phyloP scores from a whole-genome alignment of 2,888 invertebrate species.

The Meiosimyza decipiens region DNA sequence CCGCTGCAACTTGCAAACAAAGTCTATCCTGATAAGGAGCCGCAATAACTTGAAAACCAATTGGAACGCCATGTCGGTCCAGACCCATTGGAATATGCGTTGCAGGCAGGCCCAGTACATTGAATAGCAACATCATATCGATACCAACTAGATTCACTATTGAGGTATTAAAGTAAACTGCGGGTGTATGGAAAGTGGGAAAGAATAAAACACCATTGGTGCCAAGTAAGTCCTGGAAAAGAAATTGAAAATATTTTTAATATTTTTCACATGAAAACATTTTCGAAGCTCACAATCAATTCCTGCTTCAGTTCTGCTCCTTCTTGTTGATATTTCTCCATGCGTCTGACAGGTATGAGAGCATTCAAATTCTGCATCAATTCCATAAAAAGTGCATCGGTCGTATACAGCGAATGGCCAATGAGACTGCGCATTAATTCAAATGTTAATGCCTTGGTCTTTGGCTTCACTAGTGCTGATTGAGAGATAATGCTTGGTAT shows the following conservation, averaged over 20 bases:
- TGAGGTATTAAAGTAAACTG: slow-evolving; percentile 76
- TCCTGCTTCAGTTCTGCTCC: slow-evolving; percentile 46
- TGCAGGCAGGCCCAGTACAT: slow-evolving; percentile 78
- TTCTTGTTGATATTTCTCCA: slow-evolving; percentile 51
- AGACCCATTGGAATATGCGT: slow-evolving; percentile 80
- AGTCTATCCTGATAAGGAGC: slow-evolving; percentile 82
- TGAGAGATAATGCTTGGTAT: slow-evolving; percentile 57
- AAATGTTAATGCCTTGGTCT: slow-evolving; percentile 45
- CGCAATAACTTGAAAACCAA: slow-evolving; percentile 83
- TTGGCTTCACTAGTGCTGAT: slow-evolving; percentile 46
- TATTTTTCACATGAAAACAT: background rate
- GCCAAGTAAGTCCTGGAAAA: slow-evolving; percentile 69
- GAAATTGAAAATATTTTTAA: background rate
- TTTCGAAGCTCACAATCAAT: slow-evolving; percentile 49
- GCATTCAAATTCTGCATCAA: slow-evolving; percentile 52
- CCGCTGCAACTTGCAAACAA: slow-evolving; percentile 83
- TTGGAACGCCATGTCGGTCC: slow-evolving; percentile 73
- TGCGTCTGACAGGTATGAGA: slow-evolving; percentile 45
- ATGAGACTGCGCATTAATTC: slow-evolving; percentile 53
- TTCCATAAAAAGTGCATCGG: slow-evolving; percentile 57
- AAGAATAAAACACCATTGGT: slow-evolving; percentile 78
- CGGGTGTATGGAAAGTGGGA: slow-evolving; percentile 76
- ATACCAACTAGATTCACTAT: slow-evolving; percentile 67
- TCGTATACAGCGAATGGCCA: slow-evolving; percentile 58
- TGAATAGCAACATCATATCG: slow-evolving; percentile 55